Conservation (phyloP, 2,797 vertebrate genomes). For the Halcyon leucocephala region DNA sequence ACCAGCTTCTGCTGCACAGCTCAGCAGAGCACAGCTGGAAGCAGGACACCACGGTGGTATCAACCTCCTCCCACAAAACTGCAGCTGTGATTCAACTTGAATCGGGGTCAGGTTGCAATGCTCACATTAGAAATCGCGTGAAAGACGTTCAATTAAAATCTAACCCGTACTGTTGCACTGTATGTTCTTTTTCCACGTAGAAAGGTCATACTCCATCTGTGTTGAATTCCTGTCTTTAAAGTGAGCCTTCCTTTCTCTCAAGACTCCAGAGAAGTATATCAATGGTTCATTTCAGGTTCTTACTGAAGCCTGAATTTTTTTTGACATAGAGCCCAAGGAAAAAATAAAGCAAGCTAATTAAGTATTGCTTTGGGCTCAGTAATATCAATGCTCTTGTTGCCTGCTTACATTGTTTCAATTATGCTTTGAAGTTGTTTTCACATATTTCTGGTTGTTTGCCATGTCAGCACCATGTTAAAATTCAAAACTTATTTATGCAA, state of each 20-base stretch:
- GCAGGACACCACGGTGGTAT: not conserved
- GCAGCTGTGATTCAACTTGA: not conserved
- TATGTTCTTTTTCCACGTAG: not conserved
- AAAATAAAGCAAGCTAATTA: conserved; percentile 53
- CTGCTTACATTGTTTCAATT: conserved; percentile 52
- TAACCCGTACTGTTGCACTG: not conserved
- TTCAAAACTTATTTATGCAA: not conserved
- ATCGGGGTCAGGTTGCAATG: not conserved
- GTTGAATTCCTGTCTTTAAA: not conserved
- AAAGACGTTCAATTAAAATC: not conserved
- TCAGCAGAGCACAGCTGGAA: not conserved
- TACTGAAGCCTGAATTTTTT: conserved; percentile 47
- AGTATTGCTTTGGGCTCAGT: conserved; percentile 25
- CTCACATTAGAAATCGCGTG: not conserved
- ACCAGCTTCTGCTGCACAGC: not conserved
- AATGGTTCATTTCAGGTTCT: conserved; percentile 14
- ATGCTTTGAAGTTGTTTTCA: conserved; percentile 47
- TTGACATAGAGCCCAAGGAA: conserved; percentile 43
- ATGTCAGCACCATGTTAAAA: conserved; percentile 8
- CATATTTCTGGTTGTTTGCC: conserved; percentile 31
- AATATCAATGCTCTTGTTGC: conserved; percentile 3
- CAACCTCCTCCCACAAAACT: not conserved
- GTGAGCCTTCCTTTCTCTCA: not conserved
- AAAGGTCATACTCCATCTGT: not conserved
- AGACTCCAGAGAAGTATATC: conserved; percentile 10